Evolutionary conservation across 2,113 vertebrate species (phyloP), one percentile per base, ranked within the genome.

Genomic region (Hylia prasina): DNA sequence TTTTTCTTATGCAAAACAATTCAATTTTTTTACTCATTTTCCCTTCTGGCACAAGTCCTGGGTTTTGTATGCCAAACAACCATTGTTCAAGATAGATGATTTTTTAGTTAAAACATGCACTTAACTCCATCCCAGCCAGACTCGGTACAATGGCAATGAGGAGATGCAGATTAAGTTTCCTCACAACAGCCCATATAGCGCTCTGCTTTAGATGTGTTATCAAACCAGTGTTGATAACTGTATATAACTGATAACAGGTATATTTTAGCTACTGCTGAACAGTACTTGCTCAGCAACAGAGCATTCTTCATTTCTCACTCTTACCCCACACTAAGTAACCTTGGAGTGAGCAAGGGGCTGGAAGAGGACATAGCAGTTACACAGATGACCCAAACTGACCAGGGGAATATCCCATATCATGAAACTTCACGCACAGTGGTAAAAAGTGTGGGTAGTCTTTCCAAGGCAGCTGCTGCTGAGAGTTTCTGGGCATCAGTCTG

Each of bases 241-340:
- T n/a, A n/a, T n/a, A n/a, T n/a, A n/a, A n/a, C n/a, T n/a, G n/a
- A n/a, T n/a, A n/a, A 82, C 13, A 25, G 28, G 15, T 10, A 8
- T n/a, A 39, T 68, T 89, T 45, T 53, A 45, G 45, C 14, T 39
- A 7, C 18, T 30, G 23, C 37, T 51, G 68, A 24, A 11, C 28
- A 51, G 31, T n/a, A 20, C 15, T 65, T 24, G 27, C 15, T n/a
- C 51, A 51, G 19, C 51, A 66, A 14, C 15, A n/a, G 27, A 16
- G 11, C 1, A 1, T 17, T 75, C 23, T 39, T 27, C 6, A 2
- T 45, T 66, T 82, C 69, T 45, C 1, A 0, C 15, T 45, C 45
- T 58, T 44, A 58, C 19, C 13, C 15, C 7, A 3, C 9, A 24
- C 0, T 14, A 23, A 45, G 20, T 24, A 51, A 31, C 19, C 23